Conservation (phyloP, 2,113 vertebrate genomes). For the Rhabdomys dilectus region DNA sequence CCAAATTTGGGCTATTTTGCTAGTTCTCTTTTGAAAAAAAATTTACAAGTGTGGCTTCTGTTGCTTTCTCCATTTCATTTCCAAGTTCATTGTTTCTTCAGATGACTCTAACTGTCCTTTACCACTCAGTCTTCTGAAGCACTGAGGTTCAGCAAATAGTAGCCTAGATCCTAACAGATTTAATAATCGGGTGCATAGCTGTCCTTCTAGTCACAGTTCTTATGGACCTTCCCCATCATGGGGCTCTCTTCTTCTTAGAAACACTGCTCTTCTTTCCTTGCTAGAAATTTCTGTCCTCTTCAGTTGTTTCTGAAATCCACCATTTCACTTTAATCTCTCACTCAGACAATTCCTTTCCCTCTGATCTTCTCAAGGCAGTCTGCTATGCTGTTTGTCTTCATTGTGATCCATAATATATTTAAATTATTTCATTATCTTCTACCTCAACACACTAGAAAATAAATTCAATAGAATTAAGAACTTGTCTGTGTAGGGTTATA, state of each 20-base stretch:
- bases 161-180: background rate
- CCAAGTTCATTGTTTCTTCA: background rate
- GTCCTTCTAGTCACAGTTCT: background rate
- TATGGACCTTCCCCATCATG: background rate
- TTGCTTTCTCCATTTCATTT: background rate
- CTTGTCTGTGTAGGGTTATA: background rate
- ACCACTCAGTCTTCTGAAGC: background rate
- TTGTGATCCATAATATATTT: background rate
- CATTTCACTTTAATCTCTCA: background rate
- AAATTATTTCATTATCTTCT: slow-evolving; percentile 13
- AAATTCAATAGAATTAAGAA: slow-evolving; percentile 9
- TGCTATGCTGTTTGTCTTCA: background rate
- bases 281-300: background rate
- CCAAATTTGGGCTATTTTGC: background rate
- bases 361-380: background rate
- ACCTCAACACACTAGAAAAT: background rate
- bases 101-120: background rate
- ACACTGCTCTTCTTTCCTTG: background rate
- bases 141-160: background rate
- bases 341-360: background rate
- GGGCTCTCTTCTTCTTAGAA: background rate
- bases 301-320: background rate
- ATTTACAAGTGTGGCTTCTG: background rate
- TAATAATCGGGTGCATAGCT: background rate
- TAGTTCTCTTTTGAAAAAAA: background rate